Base-by-base conservation (phyloP, 1,140 invertebrate genomes). In the Oryzaephilus surinamensis region DNA sequence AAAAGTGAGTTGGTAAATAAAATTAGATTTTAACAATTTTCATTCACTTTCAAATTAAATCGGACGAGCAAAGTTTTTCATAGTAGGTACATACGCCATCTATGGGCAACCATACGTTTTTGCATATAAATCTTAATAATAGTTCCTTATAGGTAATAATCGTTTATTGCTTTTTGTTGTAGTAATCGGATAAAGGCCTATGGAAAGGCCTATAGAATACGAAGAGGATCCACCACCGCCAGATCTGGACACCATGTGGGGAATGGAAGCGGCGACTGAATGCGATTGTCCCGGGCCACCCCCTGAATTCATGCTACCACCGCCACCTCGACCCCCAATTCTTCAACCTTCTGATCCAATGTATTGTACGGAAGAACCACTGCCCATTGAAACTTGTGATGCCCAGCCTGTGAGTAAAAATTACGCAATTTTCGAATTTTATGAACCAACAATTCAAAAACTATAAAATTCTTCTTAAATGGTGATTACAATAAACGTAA, bases 311-410 rank as follows among this genome's bases (percentile, higher is more conserved):
- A 29, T 60, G 28, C 34, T 60, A 33, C 60, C 60, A 27, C 60
- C 60, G 14, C 58, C 60, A 6, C 58, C 58, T 6, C 37, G 57
- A 29, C 58, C 60, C 5, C 58, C 58, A 12, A 49, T 58, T 23
- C 45, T 61, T 6, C 58, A 62, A 45, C 51, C 57, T 1, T 43
- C 52, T 13, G 57, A 61, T 46, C 51, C 54, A 6, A 48, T 52
- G 32, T 57, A 58, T 43, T 62, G 60, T 45, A 49, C 57, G 13
- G 60, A 62, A 33, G 58, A 62, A 37, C 52, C 58, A 18, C 33
- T 62, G 32, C 51, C 55, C 10, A 59, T 62, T 14, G 60, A 62
- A 43, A 61, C 60, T 19, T 62, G 60, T 40, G 60, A 62, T 46
- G 60, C 57, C 14, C 48, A 61, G 50, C 58, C 60, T 51, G 60